These are phyloP conservation scores for Octomys mimax DNA, from an alignment of 2,797 vertebrate species.

Conservation along the genomic window DNA sequence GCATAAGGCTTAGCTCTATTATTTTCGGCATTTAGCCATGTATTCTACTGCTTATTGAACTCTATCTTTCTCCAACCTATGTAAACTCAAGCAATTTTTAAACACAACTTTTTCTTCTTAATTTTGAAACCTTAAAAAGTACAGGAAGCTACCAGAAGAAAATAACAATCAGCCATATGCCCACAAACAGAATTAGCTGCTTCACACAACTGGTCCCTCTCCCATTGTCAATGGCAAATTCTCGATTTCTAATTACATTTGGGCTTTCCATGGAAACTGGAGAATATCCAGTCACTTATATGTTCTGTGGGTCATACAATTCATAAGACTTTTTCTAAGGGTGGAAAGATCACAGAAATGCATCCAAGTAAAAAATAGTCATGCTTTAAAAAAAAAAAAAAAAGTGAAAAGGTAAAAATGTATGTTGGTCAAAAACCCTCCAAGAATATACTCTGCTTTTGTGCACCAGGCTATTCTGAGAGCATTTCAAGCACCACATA, in stretches of 20 bases:
- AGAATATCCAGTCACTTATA: neutral
- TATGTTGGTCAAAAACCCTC: neutral
- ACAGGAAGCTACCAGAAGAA: conserved; percentile 9
- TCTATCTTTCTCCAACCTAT: conserved; percentile 24
- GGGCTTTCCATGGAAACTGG: conserved; percentile 40
- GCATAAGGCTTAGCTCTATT: neutral
- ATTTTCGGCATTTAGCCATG: neutral
- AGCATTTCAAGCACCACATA: neutral
- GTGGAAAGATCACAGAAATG: conserved; percentile 27
- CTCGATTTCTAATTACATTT: conserved; percentile 46
- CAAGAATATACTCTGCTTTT: neutral
- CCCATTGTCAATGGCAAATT: conserved; percentile 8
- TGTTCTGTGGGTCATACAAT: conserved; percentile 29
- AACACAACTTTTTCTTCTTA: conserved; percentile 55
- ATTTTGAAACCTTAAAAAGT: conserved; percentile 67
- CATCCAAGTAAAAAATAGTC: neutral
- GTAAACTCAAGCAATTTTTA: conserved; percentile 55
- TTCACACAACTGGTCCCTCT: neutral
- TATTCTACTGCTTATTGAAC: neutral
- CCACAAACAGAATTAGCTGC: conserved; percentile 15
- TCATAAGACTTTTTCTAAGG: conserved; percentile 8
- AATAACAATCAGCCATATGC: conserved; percentile 40
- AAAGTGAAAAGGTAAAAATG: conserved; percentile 68
- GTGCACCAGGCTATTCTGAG: conserved; percentile 38
- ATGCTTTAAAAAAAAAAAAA: neutral